phyloP scores from a whole-genome alignment of 2,888 invertebrate species.

The Diploptera punctata region DNA sequence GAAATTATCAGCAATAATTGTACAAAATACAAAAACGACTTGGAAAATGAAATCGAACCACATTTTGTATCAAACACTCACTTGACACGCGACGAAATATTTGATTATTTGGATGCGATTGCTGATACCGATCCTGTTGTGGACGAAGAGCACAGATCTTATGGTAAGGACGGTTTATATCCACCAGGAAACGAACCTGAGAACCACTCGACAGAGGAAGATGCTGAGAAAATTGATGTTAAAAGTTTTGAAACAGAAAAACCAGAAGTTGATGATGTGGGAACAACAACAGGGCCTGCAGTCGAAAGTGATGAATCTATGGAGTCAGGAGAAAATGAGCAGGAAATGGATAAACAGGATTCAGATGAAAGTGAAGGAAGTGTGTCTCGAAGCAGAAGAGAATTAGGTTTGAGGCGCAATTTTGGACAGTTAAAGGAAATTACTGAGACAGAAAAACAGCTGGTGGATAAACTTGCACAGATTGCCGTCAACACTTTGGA shows the following conservation, averaged over 20 bases:
- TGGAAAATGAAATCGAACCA: constrained; percentile 51
- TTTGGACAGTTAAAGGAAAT: constrained; percentile 45
- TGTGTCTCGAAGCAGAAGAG: constrained; percentile 32
- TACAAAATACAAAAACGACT: constrained; percentile 54
- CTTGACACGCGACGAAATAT: constrained; percentile 26
- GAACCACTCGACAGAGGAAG: neutral
- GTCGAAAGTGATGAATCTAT: neutral
- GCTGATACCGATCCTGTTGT: constrained; percentile 14
- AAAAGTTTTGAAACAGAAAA: neutral
- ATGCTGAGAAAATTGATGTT: neutral
- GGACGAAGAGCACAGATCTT: neutral
- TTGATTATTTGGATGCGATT: constrained; percentile 35
- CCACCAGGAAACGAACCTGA: constrained; percentile 2
- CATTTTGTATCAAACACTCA: constrained; percentile 40
- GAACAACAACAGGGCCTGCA: neutral
- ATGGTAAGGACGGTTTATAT: constrained; percentile 27
- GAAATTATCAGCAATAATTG: constrained; percentile 71
- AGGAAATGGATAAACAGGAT: neutral
- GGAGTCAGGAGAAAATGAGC: neutral
- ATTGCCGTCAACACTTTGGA: constrained; percentile 59
- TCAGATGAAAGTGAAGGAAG: constrained; percentile 31
- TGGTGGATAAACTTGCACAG: constrained; percentile 55
- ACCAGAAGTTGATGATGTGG: neutral
- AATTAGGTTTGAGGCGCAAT: constrained; percentile 41
- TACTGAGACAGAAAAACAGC: constrained; percentile 46